Base-by-base conservation (phyloP, 2,888 invertebrate species). In the Epirrhoe alternata region DNA sequence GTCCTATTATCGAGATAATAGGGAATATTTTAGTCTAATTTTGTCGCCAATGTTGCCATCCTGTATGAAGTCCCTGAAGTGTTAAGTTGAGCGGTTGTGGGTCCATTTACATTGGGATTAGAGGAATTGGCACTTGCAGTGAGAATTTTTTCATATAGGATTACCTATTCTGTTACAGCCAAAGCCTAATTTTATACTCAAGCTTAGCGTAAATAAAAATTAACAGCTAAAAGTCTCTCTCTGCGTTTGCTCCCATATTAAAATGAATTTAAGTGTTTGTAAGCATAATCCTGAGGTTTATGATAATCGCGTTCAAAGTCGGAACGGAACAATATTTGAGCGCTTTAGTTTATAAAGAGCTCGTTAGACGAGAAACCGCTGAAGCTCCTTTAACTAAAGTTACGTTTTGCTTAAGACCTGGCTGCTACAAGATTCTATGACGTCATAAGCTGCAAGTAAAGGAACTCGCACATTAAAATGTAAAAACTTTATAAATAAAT, bases 41-140 rank as follows among this genome's bases (percentile, higher is more conserved):
- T 24, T 24, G 24, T 24, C 3, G 50, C 0, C 50, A 14, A 51
- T 54, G 30, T 33, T 49, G 35, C 24, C 64, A 58, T 66, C 59
- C 60, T 71, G 60, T 51, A 59, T 53, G 61, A 63, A 61, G 55
- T 55, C 57, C 56, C 38, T 45, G 47, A 66, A 66, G 62, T 67
- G 66, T 64, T 31, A 53, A 16, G 14, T 61, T 51, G 49, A 53
- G 61, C 16, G 42, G 60, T 61, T 47, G 51, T 57, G 53, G 58
- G 14, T 17, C 16, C 16, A 24, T 61, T 38, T 24, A 30, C 35
- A 38, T 42, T 42, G 38, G 38, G 12, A 42, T 12, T 42, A 10
- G 12, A 12, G 5, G 38, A 5, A 24, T 24, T 24, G 24, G 24
- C 24, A 24, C 24, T 24, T 24, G 24, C 49, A 50, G 49, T 50